A percentile compares a stretch with the other conserved stretches of the same genome.
These are phyloP conservation scores for Caenorhabditis angaria DNA, from an alignment of 2,888 invertebrate genomes.

Conservation along the genomic window DNA sequence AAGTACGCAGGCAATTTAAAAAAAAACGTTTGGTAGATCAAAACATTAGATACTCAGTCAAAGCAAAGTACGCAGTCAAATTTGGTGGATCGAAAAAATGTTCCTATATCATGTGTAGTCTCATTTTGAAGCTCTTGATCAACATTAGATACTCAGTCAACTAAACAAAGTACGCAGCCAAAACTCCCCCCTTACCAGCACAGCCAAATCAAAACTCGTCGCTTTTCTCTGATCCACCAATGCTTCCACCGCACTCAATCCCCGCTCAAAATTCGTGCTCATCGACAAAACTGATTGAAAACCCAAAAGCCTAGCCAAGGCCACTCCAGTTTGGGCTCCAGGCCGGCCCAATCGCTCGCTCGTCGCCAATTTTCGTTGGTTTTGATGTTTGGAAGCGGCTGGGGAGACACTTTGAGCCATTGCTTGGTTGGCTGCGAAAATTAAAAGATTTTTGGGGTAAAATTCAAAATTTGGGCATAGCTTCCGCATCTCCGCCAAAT, in stretches of 20 bases:
- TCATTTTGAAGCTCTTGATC: too few relatives aligned
- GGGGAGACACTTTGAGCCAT: slow-evolving; percentile 47
- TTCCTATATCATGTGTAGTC: too few relatives aligned
- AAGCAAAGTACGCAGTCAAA: too few relatives aligned
- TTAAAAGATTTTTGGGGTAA: background rate
- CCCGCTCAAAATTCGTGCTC: slow-evolving; percentile 93
- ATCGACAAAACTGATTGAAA: slow-evolving; percentile 75
- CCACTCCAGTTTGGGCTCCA: slow-evolving; percentile 84
- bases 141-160: too few relatives aligned
- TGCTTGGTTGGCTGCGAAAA: slow-evolving; percentile 39
- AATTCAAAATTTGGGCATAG: background rate
- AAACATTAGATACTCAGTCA: too few relatives aligned
- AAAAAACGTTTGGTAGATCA: too few relatives aligned
- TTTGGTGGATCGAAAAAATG: too few relatives aligned
- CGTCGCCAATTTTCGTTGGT: slow-evolving; percentile 29
- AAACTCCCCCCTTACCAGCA: slow-evolving; percentile 41
- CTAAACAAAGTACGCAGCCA: background rate
- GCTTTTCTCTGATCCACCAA: slow-evolving; percentile 51
- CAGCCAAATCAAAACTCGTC: slow-evolving; percentile 62
- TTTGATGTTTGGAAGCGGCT: background rate
- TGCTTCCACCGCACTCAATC: slow-evolving; percentile 78
- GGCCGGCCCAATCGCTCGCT: slow-evolving; percentile 56
- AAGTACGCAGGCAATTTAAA: too few relatives aligned
- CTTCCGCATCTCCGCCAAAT: too few relatives aligned
- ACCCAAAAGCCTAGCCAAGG: slow-evolving; percentile 91